Evolutionary conservation across 2,888 invertebrate species (phyloP), one percentile per base, ranked within the genome.

Genomic region (Boloria selene): DNA sequence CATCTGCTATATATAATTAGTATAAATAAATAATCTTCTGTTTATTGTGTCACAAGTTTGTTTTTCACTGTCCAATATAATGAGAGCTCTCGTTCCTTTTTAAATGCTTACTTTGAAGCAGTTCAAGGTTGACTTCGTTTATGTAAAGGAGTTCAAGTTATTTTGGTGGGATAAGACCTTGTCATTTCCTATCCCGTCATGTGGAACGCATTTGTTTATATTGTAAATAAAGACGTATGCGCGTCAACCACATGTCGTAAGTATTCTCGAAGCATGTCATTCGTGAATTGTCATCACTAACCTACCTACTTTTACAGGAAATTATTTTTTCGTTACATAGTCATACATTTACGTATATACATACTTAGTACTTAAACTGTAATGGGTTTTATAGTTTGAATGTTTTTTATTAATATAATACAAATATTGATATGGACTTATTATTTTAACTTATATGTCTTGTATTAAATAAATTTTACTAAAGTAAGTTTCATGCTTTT

Each of bases 121-220:
- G 16, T 10, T 17, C 47, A 69, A 55, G 51, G 51, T 63, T 52
- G 26, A 2, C 50, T 52, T 26, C 13, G 42, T 56, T 17, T 47
- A 52, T 65, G 47, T 50, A n/a, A 55, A 47, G 49, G 52, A 18
- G 65, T 5, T 64, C 67, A 47, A 13, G 38, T 44, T 61, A 61
- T 26, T 3, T 7, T 85, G 82, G 89, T 73, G 61, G 51, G 60
- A 45, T 56, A 66, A 80, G 86, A 70, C 89, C 90, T 90, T 91
- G 90, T 91, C 90, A 88, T 75, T 88, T 81, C 71, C 76, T 80
- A 83, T 79, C 84, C 83, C 87, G 86, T 84, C 90, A 91, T 91
- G 83, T 91, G 90, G 82, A 76, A 75, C 74, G 80, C 89, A 88
- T 87, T 91, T 88, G 90, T 87, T 84, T 85, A 83, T 80, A 80